A percentile compares a stretch with the other conserved stretches of the same genome.
Evolutionary conservation across 2,113 vertebrate species (phyloP).

Genomic region (Amblyopsis rosae): DNA sequence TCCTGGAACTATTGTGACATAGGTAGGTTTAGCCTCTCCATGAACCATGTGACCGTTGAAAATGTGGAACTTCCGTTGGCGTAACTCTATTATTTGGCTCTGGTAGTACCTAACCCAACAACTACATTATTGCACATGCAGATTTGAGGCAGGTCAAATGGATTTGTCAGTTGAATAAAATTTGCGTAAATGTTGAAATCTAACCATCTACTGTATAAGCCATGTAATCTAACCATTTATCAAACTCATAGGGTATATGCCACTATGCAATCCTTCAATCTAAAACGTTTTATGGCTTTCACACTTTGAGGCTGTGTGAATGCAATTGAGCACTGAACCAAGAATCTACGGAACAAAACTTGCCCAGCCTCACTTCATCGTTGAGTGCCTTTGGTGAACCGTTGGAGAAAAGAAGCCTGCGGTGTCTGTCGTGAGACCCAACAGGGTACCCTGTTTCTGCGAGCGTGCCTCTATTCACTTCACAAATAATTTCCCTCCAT

Average conservation of each 20-base stretch:
- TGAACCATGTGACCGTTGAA: too few species aligned
- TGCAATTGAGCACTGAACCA: slow-evolving; percentile 5
- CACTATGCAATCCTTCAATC: not conserved
- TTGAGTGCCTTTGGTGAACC: not conserved
- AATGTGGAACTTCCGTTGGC: too few species aligned
- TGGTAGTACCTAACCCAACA: too few species aligned
- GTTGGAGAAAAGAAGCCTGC: slow-evolving; percentile 6
- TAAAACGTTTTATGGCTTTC: not conserved
- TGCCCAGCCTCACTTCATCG: slow-evolving; percentile 23
- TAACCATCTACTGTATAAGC: too few species aligned
- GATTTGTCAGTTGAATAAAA: too few species aligned
- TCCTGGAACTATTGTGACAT: too few species aligned
- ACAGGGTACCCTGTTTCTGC: slow-evolving; percentile 10
- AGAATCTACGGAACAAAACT: not conserved
- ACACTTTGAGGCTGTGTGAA: slow-evolving; percentile 1
- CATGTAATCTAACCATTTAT: too few species aligned
- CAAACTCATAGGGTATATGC: not conserved
- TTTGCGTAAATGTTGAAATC: too few species aligned
- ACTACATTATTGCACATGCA: too few species aligned
- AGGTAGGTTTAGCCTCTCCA: too few species aligned
- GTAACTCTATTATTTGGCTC: too few species aligned
- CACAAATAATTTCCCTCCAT: slow-evolving; percentile 37
- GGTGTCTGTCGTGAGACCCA: slow-evolving; percentile 26
- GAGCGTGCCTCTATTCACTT: slow-evolving; percentile 35
- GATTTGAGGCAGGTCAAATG: too few species aligned